A percentile compares a stretch with the other conserved stretches of the same genome.
Conservation (phyloP, 2,113 vertebrate genomes). For the Plecotus auritus region DNA sequence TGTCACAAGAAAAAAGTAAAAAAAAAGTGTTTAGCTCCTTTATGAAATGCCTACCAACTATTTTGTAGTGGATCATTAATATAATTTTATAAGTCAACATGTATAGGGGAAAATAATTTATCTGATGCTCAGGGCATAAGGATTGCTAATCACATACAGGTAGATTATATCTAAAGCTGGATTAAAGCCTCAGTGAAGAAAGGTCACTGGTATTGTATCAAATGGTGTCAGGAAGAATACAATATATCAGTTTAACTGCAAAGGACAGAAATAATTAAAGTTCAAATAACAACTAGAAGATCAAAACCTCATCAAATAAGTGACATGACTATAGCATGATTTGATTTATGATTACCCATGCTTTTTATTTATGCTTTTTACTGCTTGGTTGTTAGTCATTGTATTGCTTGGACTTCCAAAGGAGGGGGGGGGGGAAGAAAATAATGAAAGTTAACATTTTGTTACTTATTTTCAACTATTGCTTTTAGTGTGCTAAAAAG, state of each 20-base stretch:
- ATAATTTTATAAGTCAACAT: neutral
- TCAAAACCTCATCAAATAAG: constrained; percentile 15
- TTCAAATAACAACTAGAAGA: constrained; percentile 5
- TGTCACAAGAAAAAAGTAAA: constrained; percentile 14
- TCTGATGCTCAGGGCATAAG: neutral
- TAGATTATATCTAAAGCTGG: constrained; percentile 28
- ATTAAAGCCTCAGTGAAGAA: neutral
- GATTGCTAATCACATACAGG: neutral
- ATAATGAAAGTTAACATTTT: constrained; percentile 33
- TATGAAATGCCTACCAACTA: constrained; percentile 5
- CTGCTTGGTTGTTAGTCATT: constrained; percentile 11
- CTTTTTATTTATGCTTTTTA: constrained; percentile 39
- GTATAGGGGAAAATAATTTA: neutral
- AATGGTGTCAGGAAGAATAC: constrained; percentile 24
- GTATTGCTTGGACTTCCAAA: constrained; percentile 15
- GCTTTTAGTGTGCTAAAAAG: constrained; percentile 10
- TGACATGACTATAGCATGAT: constrained; percentile 10
- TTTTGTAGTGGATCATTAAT: constrained; percentile 16
- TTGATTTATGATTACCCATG: constrained; percentile 33
- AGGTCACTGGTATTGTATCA: neutral
- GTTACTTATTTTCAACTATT: constrained; percentile 45
- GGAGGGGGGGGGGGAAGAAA: neutral
- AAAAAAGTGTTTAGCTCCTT: neutral
- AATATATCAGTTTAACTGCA: neutral
- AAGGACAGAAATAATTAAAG: neutral